phyloP scores from a whole-genome alignment of 2,888 invertebrate species.

The Mantis religiosa region DNA sequence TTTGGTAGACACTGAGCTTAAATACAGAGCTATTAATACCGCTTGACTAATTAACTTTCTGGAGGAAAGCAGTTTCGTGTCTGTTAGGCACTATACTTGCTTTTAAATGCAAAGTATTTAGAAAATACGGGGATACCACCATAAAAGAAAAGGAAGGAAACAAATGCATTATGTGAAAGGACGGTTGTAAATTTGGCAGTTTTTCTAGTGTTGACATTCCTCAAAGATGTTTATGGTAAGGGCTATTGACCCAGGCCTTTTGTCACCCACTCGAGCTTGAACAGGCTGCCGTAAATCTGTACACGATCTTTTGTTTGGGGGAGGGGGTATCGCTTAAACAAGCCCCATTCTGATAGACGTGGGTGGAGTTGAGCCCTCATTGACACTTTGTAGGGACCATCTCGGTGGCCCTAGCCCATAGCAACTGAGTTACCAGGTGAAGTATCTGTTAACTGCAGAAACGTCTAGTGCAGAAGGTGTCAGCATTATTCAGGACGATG shows the following conservation, averaged over 20 bases:
- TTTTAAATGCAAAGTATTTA: background rate
- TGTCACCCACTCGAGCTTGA: background rate
- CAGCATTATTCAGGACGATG: too few species aligned
- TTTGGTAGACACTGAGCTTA: too few species aligned
- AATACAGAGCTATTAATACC: too few species aligned
- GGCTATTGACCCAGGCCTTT: background rate
- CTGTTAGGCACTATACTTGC: background rate
- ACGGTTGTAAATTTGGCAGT: background rate
- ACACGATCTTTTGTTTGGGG: background rate
- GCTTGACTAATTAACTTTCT: too few species aligned
- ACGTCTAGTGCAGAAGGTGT: background rate
- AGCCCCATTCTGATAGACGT: background rate
- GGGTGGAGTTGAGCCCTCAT: background rate
- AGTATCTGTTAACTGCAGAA: background rate
- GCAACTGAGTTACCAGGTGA: background rate
- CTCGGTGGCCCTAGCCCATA: background rate
- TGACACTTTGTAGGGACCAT: background rate
- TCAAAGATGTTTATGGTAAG: background rate
- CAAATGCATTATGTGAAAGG: background rate
- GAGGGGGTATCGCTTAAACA: background rate
- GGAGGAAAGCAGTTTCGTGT: too few species aligned
- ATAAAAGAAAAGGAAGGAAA: background rate
- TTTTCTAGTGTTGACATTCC: background rate
- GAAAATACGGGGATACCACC: background rate
- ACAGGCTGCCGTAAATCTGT: background rate